Base-by-base conservation (phyloP, 2,888 invertebrate species). In the Lithophane semibrunnea region DNA sequence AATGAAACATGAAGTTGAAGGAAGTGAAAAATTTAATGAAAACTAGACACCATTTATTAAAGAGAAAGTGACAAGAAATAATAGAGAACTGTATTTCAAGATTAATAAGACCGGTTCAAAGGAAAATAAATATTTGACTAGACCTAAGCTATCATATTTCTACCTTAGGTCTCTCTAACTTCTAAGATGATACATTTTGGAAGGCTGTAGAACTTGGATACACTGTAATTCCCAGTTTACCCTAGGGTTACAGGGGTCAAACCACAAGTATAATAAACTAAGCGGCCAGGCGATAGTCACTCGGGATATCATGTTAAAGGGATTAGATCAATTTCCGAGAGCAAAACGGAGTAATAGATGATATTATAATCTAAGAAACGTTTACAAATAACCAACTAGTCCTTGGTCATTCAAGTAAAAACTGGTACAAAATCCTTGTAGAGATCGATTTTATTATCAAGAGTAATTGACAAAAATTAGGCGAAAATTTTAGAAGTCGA, bases 211-310 rank as follows among this genome's bases (percentile, higher is more conserved):
- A 60, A 54, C 37, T 60, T 78, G 21, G 24, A 60, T 37, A 65
- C 64, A 71, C 8, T 58, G 49, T 71, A 44, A 77, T 77, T 44
- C n/a, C 44, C 58, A 44, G 64, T 58, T 72, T 78, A 58, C 73
- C 52, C 78, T 60, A 54, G 60, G 73, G 73, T 73, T 47, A 21
- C 5, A 29, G 10, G 24, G 78, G 73, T 61, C 58, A 79, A 65
- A 54, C 78, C 78, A 37, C 78, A 79, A 24, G 21, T 37, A 78
- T 79, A 79, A 78, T 78, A 54, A 78, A 73, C 58, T 72, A 72
- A 72, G 58, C 65, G 58, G 65, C 37, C 47, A 9, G 52, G 13
- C 47, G 44, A 60, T 60, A 65, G 52, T 66, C 73, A 54, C 78
- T 29, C 21, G 72, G 65, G 72, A 65, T 65, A 77, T 65, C 21